Conservation (phyloP, 2,113 vertebrate genomes). For the Patagioenas fasciata region DNA sequence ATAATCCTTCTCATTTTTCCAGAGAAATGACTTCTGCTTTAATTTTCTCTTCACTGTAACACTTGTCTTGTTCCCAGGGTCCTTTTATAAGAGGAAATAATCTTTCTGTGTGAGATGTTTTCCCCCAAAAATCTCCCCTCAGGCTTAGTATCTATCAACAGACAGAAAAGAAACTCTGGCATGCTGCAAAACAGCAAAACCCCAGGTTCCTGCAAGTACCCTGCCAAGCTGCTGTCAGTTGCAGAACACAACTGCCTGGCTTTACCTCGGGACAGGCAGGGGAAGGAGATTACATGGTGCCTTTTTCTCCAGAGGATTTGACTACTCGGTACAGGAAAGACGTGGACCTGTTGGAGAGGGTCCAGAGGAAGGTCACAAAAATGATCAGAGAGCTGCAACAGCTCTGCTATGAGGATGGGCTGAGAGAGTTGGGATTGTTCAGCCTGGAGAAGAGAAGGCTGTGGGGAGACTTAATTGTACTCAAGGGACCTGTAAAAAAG, state of each 20-base stretch:
- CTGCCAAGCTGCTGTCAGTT: not conserved
- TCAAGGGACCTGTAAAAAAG: no score
- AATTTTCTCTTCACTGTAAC: not conserved
- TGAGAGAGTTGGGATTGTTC: no score
- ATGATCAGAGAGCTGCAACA: no score
- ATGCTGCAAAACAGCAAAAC: not conserved
- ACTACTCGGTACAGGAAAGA: no score
- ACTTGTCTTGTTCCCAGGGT: not conserved
- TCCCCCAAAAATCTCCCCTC: not conserved
- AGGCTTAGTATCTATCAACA: not conserved
- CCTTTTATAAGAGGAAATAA: not conserved
- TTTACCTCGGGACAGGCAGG: not conserved
- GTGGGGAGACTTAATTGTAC: no score
- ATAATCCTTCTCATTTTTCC: not conserved
- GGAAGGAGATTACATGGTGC: rapidly evolving
- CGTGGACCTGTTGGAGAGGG: no score
- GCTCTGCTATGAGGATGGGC: no score
- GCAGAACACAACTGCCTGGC: not conserved
- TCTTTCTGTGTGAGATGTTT: not conserved
- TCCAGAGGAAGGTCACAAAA: no score
- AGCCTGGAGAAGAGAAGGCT: no score
- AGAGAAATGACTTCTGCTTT: not conserved
- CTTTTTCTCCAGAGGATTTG: not conserved
- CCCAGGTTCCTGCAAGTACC: not conserved
- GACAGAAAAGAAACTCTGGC: not conserved